Conservation (phyloP, 2,888 invertebrate species). For the Liopterus haemorrhoidalis region DNA sequence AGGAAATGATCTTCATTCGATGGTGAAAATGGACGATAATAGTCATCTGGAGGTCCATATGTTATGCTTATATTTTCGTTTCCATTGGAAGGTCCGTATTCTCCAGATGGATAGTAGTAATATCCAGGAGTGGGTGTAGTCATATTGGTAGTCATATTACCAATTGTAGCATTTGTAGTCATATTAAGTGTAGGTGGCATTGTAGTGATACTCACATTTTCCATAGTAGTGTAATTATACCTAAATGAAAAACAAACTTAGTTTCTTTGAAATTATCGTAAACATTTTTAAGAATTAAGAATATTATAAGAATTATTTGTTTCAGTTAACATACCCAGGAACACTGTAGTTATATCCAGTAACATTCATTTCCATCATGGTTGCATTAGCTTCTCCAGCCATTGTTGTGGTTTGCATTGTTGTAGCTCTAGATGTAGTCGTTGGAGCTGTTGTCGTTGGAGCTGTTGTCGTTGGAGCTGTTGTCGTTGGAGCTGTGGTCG, state of each 20-base stretch:
- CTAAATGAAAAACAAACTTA: too few relatives aligned
- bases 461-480: conserved; percentile 12
- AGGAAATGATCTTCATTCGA: conserved; percentile 12
- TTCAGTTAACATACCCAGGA: background rate
- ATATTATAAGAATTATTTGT: background rate
- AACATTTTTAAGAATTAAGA: too few relatives aligned
- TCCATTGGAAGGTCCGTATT: conserved; percentile 42
- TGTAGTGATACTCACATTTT: too few relatives aligned
- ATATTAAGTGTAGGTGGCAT: too few relatives aligned
- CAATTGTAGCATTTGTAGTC: background rate
- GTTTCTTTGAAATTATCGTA: too few relatives aligned
- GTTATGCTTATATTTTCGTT: conserved; percentile 43
- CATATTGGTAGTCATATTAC: background rate
- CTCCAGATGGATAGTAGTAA: conserved; percentile 20
- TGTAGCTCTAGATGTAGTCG: conserved; percentile 46
- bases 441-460: conserved; percentile 43
- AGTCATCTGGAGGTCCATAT: conserved; percentile 36
- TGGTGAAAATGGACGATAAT: conserved; percentile 14
- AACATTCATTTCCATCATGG: conserved; percentile 33
- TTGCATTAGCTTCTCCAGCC: conserved; percentile 40
- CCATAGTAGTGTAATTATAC: too few relatives aligned
- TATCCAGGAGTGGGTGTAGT: background rate
- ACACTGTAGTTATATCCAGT: conserved; percentile 47
- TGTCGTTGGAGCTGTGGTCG: conserved; percentile 18
- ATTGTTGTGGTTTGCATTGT: too few relatives aligned